These are phyloP conservation scores for Lemur catta DNA, from an alignment of 2,797 vertebrate species.

Conservation along the genomic window DNA sequence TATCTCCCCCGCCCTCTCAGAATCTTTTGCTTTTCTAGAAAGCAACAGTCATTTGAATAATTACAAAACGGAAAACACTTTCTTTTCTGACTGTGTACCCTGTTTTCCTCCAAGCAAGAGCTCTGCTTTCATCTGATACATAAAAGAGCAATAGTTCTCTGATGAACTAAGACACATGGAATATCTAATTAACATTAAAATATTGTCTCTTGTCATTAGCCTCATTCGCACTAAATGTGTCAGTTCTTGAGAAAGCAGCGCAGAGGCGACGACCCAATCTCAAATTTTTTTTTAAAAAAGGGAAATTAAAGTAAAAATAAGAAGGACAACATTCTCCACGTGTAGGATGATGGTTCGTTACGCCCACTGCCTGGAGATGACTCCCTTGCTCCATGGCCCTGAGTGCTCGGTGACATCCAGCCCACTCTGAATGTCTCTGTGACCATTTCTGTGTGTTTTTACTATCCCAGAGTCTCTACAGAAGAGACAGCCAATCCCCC, in stretches of 20 bases:
- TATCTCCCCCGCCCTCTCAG: conserved; percentile 74
- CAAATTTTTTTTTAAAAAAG: not conserved
- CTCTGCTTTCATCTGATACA: conserved; percentile 85
- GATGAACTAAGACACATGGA: conserved; percentile 85
- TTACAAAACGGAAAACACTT: conserved; percentile 75
- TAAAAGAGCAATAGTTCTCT: conserved; percentile 85
- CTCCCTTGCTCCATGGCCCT: not conserved
- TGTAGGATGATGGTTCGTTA: not conserved
- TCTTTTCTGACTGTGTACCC: conserved; percentile 72
- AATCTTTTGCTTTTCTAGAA: conserved; percentile 79
- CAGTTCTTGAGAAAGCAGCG: conserved; percentile 76
- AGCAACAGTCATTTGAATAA: conserved; percentile 84
- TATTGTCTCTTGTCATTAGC: conserved; percentile 84
- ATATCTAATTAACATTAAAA: conserved; percentile 87
- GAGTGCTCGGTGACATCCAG: not conserved
- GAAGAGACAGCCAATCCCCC: too few relatives aligned
- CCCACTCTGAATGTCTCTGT: not conserved
- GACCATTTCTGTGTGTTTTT: not conserved
- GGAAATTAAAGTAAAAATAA: conserved; percentile 16
- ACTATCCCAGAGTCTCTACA: not conserved
- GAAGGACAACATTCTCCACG: not conserved
- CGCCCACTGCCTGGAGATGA: not conserved
- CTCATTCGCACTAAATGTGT: conserved; percentile 82
- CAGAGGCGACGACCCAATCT: conserved; percentile 80
- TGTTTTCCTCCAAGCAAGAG: conserved; percentile 85